phyloP scores from a whole-genome alignment of 1,140 invertebrate species.

The Zaprionus gabonicus region DNA sequence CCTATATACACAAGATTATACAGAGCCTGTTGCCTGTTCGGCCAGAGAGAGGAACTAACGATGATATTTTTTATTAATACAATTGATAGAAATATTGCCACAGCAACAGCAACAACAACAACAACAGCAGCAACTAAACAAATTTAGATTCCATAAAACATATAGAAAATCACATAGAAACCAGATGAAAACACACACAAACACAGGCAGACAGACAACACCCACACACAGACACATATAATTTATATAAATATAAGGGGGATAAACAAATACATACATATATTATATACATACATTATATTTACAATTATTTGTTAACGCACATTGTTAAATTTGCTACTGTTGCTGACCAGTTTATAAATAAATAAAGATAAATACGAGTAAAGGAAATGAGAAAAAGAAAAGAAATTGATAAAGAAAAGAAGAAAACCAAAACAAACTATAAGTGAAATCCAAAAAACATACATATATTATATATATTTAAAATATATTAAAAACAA shows the following conservation, averaged over 20 bases:
- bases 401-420: slow-evolving; percentile 31
- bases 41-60: slow-evolving; percentile 51
- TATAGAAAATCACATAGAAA: slow-evolving; percentile 23
- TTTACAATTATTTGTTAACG: slow-evolving; percentile 85
- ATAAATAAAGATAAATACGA: slow-evolving; percentile 55
- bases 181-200: slow-evolving; percentile 19
- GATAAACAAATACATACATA: slow-evolving; percentile 40
- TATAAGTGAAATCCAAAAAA: slow-evolving; percentile 76
- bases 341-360: slow-evolving; percentile 85
- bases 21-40: not conserved
- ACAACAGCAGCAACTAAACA: slow-evolving; percentile 46
- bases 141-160: slow-evolving; percentile 39
- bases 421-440: slow-evolving; percentile 20
- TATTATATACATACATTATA: slow-evolving; percentile 78
- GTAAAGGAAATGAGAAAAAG: slow-evolving; percentile 38
- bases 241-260: slow-evolving; percentile 33
- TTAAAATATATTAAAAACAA: slow-evolving; percentile 76
- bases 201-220: slow-evolving; percentile 16
- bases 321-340: slow-evolving; percentile 85
- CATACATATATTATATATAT: slow-evolving; percentile 83
- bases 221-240: slow-evolving; percentile 29
- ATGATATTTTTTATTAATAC: slow-evolving; percentile 81
- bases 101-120: slow-evolving; percentile 28
- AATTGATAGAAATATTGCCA: slow-evolving; percentile 79
- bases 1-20: slow-evolving; percentile 1